Percentiles rank a stretch among this genome's conserved stretches.
Conservation (phyloP, 2,113 vertebrate species). For the Australoheros scitulus region DNA sequence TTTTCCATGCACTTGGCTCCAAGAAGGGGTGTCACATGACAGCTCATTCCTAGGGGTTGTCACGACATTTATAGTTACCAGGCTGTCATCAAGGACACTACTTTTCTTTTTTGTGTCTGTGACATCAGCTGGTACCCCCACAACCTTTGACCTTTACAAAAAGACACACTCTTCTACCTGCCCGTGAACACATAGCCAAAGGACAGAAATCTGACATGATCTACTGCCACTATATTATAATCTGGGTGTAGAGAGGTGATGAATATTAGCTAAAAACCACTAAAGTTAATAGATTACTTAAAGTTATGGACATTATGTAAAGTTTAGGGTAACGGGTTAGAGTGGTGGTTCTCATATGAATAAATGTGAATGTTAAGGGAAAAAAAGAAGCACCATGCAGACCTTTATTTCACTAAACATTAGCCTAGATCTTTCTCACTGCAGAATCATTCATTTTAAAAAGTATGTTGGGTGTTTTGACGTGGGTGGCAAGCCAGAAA, state of each 20-base stretch:
- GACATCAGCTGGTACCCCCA: constrained; percentile 53
- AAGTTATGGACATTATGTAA: accelerated
- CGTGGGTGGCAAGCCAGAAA: neutral
- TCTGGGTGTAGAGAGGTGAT: neutral
- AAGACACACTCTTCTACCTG: neutral
- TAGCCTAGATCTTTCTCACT: neutral
- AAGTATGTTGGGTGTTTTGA: neutral
- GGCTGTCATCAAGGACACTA: constrained; percentile 63
- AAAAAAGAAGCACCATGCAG: neutral
- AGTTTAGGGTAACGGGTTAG: neutral
- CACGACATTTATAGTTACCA: constrained; percentile 63
- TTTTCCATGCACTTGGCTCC: constrained; percentile 57
- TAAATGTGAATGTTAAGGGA: neutral
- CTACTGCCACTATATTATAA: neutral
- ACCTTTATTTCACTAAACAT: neutral
- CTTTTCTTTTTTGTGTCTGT: constrained; percentile 39
- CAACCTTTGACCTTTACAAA: constrained; percentile 51
- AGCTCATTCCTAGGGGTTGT: constrained; percentile 65
- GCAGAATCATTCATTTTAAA: neutral
- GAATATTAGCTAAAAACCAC: neutral
- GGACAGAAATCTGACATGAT: neutral
- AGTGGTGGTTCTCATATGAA: neutral
- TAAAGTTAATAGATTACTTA: neutral
- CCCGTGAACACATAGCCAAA: neutral
- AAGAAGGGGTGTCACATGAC: constrained; percentile 58